A percentile compares a stretch with the other conserved stretches of the same genome.
phyloP scores from a whole-genome alignment of 2,797 vertebrate genomes.

The Microcaecilia unicolor region DNA sequence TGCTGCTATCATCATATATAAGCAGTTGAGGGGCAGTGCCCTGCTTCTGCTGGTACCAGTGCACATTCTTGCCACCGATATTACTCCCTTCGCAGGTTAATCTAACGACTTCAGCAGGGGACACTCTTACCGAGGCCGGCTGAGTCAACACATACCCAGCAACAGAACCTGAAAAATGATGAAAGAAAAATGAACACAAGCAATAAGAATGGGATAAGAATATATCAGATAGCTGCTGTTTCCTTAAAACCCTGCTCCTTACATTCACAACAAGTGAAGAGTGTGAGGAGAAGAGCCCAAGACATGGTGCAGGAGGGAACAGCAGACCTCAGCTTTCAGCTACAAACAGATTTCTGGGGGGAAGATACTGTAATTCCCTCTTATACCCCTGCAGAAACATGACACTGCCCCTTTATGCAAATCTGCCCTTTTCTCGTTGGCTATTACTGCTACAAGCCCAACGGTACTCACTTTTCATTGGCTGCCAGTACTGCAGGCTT shows the following conservation, averaged over 20 bases:
- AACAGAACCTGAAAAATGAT: background rate
- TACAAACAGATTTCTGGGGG: too few relatives aligned
- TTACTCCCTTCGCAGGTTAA: background rate
- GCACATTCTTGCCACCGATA: accelerated
- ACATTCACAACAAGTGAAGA: too few relatives aligned
- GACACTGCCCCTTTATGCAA: background rate
- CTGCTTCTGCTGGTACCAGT: background rate
- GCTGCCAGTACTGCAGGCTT: too few relatives aligned
- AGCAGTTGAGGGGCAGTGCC: background rate
- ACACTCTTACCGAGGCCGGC: background rate
- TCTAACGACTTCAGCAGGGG: background rate
- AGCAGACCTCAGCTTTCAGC: background rate
- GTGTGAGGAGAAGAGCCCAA: too few relatives aligned
- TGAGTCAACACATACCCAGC: background rate
- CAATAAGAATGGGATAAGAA: too few relatives aligned
- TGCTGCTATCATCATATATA: background rate
- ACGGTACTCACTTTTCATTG: background rate
- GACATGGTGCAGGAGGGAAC: background rate
- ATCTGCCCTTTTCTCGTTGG: background rate
- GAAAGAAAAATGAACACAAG: too few relatives aligned
- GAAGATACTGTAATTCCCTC: too few relatives aligned
- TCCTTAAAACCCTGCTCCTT: background rate
- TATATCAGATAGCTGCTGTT: background rate
- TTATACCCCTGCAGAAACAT: background rate
- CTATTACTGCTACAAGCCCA: background rate